Conservation (phyloP, 2,797 vertebrate genomes). For the Pteropus rufus region DNA sequence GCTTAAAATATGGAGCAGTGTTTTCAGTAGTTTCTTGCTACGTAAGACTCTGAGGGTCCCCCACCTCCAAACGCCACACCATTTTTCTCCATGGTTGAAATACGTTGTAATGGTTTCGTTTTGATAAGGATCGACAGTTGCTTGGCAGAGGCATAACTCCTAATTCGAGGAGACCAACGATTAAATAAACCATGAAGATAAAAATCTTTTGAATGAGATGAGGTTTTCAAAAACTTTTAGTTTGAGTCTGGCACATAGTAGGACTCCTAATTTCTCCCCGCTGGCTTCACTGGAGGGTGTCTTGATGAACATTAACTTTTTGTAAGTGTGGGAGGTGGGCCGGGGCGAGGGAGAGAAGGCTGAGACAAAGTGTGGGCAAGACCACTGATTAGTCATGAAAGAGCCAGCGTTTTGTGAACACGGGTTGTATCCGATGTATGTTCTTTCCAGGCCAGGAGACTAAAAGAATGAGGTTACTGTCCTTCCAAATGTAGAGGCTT, state of each 20-base stretch:
- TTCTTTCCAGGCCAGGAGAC: neutral
- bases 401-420: neutral
- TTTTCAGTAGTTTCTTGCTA: neutral
- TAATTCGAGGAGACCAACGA: neutral
- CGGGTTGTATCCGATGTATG: neutral
- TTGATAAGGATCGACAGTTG: neutral
- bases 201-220: neutral
- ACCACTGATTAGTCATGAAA: neutral
- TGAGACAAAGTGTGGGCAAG: neutral
- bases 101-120: neutral
- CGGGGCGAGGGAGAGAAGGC: neutral
- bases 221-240: conserved; percentile 31
- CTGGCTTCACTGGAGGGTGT: neutral
- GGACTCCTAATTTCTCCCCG: neutral
- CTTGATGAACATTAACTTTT: neutral
- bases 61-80: neutral
- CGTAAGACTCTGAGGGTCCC: neutral
- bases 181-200: conserved; percentile 30
- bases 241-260: neutral
- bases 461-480: neutral
- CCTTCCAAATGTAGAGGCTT: neutral
- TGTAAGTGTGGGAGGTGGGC: too few species aligned
- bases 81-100: neutral
- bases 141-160: neutral
- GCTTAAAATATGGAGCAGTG: neutral